Evolutionary conservation across 2,888 invertebrate genomes (phyloP), one percentile per base, ranked within the genome.

Genomic region (Orthosia incerta): DNA sequence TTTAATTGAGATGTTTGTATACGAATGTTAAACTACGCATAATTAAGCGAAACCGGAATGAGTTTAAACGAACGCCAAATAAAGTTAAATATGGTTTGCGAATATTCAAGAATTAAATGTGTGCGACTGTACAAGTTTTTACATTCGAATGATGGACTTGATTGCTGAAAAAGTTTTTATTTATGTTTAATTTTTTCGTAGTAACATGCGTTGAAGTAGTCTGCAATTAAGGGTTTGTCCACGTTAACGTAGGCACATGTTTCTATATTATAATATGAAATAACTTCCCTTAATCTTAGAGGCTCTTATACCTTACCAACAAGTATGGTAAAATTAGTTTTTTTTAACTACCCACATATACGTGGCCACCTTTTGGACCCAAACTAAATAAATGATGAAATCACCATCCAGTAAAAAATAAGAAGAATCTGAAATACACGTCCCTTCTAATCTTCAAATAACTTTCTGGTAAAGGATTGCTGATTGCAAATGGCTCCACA

Each of bases 21-120:
- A 48, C 55, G 60, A 72, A 78, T 68, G 15, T 72, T 57, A 15
- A 71, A 64, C 67, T 68, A 55, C 61, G 68, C 53, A 55, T 68
- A 82, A 80, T 72, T 72, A 78, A 78, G 60, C 56, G 20, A 53
- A 78, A 61, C 71, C 53, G 31, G 15, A 77, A 78, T 72, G 56
- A 72, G 79, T 78, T 67, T 60, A 64, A 82, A 78, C 56, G 50
- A 56, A 78, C 66, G 63, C 39, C 63, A 76, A 82, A 73, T 73
- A 61, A 74, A 80, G 70, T 69, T 74, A 78, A 62, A 69, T 69
- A 61, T 67, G 67, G 79, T 75, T 64, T 59, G 62, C 71, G 60
- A 76, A 61, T 62, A 61, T 62, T 80, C 26, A 57, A 77, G 65
- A 70, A 62, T 74, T 79, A 70, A 82, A 78, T 72, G 69, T 73